Percentiles rank a stretch among this genome's conserved stretches.
These are phyloP conservation scores for Xenus cinereus DNA, from an alignment of 2,113 vertebrate species.

Conservation along the genomic window DNA sequence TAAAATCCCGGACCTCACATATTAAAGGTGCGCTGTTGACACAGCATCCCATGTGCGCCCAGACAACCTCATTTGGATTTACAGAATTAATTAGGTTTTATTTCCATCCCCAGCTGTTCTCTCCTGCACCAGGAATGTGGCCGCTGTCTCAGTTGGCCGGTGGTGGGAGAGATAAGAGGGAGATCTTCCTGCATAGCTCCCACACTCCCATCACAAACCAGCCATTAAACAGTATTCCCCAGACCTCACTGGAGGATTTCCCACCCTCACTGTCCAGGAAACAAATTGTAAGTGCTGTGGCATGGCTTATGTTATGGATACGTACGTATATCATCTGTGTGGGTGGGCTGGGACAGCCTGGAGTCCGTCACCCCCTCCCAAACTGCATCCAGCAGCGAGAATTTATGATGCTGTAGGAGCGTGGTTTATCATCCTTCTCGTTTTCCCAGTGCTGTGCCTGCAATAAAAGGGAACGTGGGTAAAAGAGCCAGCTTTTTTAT, in stretches of 20 bases:
- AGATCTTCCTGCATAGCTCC: slow-evolving; percentile 8
- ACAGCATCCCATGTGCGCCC: slow-evolving; percentile 49
- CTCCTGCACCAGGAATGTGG: not conserved
- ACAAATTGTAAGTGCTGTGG: not conserved
- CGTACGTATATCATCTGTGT: not conserved
- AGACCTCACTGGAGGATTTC: not conserved
- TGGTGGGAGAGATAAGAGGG: slow-evolving; percentile 2
- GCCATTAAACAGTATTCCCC: not conserved
- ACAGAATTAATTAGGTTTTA: slow-evolving; percentile 78
- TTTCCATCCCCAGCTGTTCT: slow-evolving; percentile 74
- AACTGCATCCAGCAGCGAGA: not conserved
- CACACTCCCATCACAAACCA: not conserved
- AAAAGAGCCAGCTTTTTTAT: not conserved
- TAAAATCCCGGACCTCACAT: slow-evolving; percentile 74
- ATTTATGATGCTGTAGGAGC: not conserved
- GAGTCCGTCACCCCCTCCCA: not conserved
- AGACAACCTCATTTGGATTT: slow-evolving; percentile 72
- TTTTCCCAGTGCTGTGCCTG: not conserved
- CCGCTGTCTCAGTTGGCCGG: slow-evolving; percentile 60
- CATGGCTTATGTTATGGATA: not conserved
- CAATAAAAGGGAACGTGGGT: not conserved
- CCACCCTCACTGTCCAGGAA: not conserved
- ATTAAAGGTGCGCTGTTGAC: slow-evolving; percentile 70
- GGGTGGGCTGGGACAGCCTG: not conserved
- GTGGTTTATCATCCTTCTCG: not conserved